A percentile compares a stretch with the other conserved stretches of the same genome.
Conservation (phyloP, 2,888 invertebrate genomes). For the Cephus rjabovi region DNA sequence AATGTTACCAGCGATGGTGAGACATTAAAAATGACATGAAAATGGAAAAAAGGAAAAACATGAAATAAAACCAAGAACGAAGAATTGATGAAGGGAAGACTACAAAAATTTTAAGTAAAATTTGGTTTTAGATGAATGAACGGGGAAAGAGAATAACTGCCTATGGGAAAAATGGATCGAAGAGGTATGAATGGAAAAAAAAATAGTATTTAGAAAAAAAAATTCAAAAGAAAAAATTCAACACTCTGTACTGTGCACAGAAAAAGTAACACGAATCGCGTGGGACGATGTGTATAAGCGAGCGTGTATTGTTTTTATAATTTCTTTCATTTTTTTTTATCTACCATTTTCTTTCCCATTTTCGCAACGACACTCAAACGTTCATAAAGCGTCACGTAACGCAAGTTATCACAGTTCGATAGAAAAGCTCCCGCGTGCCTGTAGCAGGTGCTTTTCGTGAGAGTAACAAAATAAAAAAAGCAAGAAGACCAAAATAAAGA, state of each 20-base stretch:
- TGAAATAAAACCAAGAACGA: not conserved
- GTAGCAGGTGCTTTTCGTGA: not conserved
- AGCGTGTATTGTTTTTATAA: not conserved
- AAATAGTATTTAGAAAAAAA: not conserved
- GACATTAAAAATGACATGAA: not conserved
- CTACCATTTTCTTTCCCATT: not conserved
- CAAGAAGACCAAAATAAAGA: conserved; percentile 10
- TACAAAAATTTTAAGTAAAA: not conserved
- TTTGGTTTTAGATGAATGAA: not conserved
- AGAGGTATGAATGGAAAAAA: not conserved
- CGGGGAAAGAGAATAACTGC: not conserved
- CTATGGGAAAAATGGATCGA: not conserved
- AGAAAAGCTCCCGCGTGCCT: conserved; percentile 37
- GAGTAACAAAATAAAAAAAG: conserved; percentile 17
- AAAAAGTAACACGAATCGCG: not conserved
- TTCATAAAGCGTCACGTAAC: conserved; percentile 31
- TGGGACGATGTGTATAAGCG: not conserved
- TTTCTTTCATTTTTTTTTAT: too few species aligned
- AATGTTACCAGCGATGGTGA: too few species aligned
- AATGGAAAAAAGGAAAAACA: not conserved
- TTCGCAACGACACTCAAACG: conserved; percentile 27
- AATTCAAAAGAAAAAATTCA: not conserved
- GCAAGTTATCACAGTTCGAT: conserved; percentile 54
- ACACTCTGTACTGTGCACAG: not conserved
- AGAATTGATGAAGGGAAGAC: not conserved